Evolutionary conservation across 2,797 vertebrate species (phyloP), one percentile per base, ranked within the genome.

Genomic region (Molossus alvarezi): DNA sequence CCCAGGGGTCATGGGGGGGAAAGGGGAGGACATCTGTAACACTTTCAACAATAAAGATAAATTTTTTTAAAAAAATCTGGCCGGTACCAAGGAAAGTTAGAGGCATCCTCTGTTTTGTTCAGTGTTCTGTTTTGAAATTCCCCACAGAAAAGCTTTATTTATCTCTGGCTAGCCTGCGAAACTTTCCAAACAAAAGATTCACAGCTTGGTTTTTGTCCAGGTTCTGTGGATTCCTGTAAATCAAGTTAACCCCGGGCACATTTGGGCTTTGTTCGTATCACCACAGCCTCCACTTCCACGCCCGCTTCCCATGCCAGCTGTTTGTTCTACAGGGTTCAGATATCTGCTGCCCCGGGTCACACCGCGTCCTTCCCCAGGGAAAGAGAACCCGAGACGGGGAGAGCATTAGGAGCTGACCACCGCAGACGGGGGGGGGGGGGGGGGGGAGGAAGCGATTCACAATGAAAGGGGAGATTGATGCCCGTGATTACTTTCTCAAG

Each of bases 211-310:
- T 72, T 17, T 91, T 77, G 85, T 92, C 92, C 92, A 97, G 75
- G 71, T 51, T 97, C 95, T 97, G 94, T 53, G 89, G 88, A 62
- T 97, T 95, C 85, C 41, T 58, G 76, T 87, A 97, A 96, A 88
- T 48, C 82, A 53, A 88, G 48, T 72, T 96, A 94, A 79, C 45
- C 51, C 71, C 80, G 79, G 62, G 25, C 14, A 27, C 82, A 65
- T 85, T 75, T 88, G 14, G 2, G 37, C 94, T 97, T 96, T 97
- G 81, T 23, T 97, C 90, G 45, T 64, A 62, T 97, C 82, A 23
- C 86, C 60, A 96, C 51, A 77, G 58, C 72, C 77, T 97, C 11
- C 21, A 55, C 81, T 91, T 95, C 97, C 79, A 94, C 33, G 41
- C 29, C 89, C 29, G 3, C 25, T 94, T 93, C 91, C 25, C 37